These are phyloP conservation scores for Cheiracanthium punctorium DNA, from an alignment of 2,888 invertebrate genomes.

Conservation along the genomic window DNA sequence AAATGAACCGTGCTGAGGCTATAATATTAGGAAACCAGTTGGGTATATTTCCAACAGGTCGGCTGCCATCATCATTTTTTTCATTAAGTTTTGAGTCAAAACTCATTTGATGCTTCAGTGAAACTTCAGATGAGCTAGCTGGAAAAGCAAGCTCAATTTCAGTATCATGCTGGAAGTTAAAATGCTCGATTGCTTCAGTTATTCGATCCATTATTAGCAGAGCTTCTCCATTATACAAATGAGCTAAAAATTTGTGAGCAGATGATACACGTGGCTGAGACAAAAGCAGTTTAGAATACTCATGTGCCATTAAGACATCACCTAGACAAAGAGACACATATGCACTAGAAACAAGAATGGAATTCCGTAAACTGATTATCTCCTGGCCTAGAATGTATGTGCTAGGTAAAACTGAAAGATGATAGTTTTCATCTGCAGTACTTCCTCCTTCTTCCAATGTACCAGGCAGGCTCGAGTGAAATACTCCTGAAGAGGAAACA, in stretches of 20 bases:
- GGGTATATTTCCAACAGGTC: slow-evolving; percentile 52
- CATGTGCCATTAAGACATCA: slow-evolving; percentile 86
- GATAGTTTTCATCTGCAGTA: slow-evolving; percentile 72
- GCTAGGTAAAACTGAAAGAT: slow-evolving; percentile 76
- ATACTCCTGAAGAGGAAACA: slow-evolving; percentile 1
- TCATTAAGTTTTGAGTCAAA: slow-evolving; percentile 55
- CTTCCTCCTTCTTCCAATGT: slow-evolving; percentile 72
- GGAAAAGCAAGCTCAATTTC: slow-evolving; percentile 73
- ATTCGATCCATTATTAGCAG: slow-evolving; percentile 88
- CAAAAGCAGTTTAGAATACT: slow-evolving; percentile 85
- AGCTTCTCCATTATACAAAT: slow-evolving; percentile 93
- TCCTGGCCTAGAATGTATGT: slow-evolving; percentile 76
- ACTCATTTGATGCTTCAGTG: slow-evolving; percentile 53
- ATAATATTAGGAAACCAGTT: slow-evolving; percentile 80
- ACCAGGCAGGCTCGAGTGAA: neutral
- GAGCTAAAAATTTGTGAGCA: slow-evolving; percentile 85
- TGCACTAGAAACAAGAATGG: slow-evolving; percentile 86
- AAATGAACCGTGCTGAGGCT: slow-evolving; percentile 82
- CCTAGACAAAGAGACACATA: slow-evolving; percentile 90
- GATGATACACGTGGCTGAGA: slow-evolving; percentile 84
- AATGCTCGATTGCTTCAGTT: slow-evolving; percentile 87
- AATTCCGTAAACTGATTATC: slow-evolving; percentile 77
- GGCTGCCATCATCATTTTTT: slow-evolving; percentile 61
- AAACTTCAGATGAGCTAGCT: slow-evolving; percentile 33
- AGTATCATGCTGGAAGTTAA: slow-evolving; percentile 79